Evolutionary conservation across 1,140 invertebrate genomes (phyloP), one percentile per base, ranked within the genome.

Genomic region (Saccostrea echinata): DNA sequence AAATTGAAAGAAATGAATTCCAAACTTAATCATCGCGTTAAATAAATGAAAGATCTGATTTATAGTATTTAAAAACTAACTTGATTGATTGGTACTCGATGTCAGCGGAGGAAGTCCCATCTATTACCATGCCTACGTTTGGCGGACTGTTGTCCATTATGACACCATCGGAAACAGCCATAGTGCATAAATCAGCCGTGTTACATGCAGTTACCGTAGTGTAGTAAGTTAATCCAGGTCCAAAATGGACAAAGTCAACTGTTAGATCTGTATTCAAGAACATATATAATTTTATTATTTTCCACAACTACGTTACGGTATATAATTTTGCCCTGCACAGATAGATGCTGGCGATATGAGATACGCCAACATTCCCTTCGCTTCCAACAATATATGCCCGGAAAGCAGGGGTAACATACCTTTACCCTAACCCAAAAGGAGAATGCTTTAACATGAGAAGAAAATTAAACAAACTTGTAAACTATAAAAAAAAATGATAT

Each of bases 141-240:
- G 92, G 92, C 21, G 91, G 86, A 43, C 90, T 90, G 71, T 85
- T 89, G 84, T 93, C 92, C 12, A 93, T 71, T 27, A 92, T 84
- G 53, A 93, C 80, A 33, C 92, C 92, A 85, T 93, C 92, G 33
- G 92, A 93, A 16, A 90, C 85, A 13, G 55, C 84, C 27, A 85
- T 86, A 2, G 86, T 86, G 90, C 91, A 92, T 12, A 91, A 71
- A 16, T 76, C 87, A 43, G 91, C 91, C 11, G 88, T 89, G 84
- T 93, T 92, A 89, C 91, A 92, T 33, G 90, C 92, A 8, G 88
- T 90, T n/a, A 93, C 89, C 13, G 91, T 92, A 0, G 88, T 89
- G 64, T 89, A 92, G 84, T 93, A 93, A 43, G 53, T 90, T 16
- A 90, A 18, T 24, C 91, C 92, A 33, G 84, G 86, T 13, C 86